phyloP scores from a whole-genome alignment of 1,140 invertebrate genomes.

The Tetramorium alpestre region DNA sequence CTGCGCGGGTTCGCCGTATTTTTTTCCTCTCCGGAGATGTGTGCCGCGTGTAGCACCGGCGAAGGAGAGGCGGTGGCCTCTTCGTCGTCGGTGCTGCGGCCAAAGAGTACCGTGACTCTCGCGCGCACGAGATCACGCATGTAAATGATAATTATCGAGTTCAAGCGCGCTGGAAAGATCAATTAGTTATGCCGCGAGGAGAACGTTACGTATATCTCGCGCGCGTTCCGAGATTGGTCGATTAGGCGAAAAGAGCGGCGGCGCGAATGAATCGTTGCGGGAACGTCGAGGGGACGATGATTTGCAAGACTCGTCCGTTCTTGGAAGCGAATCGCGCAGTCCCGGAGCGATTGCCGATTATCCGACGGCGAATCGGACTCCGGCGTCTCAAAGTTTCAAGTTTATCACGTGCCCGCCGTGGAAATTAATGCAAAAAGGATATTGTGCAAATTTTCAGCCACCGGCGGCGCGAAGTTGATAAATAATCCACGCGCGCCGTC shows the following conservation, averaged over 20 bases:
- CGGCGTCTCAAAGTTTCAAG: not conserved
- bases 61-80: slow-evolving; percentile 56
- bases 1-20: slow-evolving; percentile 27
- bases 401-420: not conserved
- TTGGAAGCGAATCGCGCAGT: not conserved
- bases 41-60: slow-evolving; percentile 6
- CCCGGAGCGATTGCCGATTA: not conserved
- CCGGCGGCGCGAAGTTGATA: not conserved
- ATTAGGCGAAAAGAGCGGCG: slow-evolving; percentile 56
- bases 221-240: slow-evolving; percentile 36
- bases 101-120: slow-evolving; percentile 57
- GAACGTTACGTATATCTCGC: slow-evolving; percentile 67
- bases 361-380: slow-evolving; percentile 3
- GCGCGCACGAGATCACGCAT: slow-evolving; percentile 77
- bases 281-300: slow-evolving; percentile 41
- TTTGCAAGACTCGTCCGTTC: slow-evolving; percentile 38
- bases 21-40: not conserved
- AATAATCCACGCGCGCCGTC: not conserved
- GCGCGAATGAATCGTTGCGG: slow-evolving; percentile 1
- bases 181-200: slow-evolving; percentile 82
- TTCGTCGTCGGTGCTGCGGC: not conserved
- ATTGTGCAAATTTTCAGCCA: not conserved
- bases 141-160: slow-evolving; percentile 84
- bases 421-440: not conserved
- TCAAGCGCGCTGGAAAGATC: slow-evolving; percentile 84